Conservation (phyloP, 2,888 invertebrate genomes). For the Ischnura elegans region DNA sequence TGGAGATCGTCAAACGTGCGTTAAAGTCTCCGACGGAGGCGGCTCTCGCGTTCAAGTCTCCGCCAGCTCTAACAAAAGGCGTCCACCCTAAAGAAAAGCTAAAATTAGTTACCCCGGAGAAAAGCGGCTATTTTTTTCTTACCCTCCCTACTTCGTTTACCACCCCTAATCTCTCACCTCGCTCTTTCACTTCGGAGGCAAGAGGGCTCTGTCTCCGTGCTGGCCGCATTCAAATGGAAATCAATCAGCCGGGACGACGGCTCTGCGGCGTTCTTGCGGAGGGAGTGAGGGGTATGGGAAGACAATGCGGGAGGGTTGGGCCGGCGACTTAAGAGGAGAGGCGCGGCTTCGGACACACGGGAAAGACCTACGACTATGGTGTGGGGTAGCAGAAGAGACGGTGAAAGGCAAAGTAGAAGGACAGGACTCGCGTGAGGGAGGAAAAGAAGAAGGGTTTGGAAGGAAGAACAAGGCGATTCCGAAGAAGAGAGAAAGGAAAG, state of each 20-base stretch:
- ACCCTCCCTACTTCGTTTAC: background rate
- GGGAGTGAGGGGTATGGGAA: background rate
- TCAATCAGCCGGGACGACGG: constrained; percentile 2
- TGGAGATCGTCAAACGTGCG: constrained; percentile 31
- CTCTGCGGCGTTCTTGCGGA: background rate
- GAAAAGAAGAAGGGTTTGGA: background rate
- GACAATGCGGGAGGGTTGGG: background rate
- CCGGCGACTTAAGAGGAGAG: background rate
- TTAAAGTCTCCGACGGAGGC: background rate
- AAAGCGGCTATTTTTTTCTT: background rate
- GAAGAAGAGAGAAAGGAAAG: background rate
- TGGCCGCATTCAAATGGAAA: constrained; percentile 12
- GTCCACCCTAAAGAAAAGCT: constrained; percentile 4
- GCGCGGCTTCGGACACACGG: background rate
- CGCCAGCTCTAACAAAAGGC: background rate
- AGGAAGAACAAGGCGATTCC: background rate
- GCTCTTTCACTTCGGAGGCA: background rate
- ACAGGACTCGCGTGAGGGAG: too few species aligned
- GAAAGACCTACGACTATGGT: background rate
- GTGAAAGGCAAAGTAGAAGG: too few species aligned
- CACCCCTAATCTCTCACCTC: constrained; percentile 13
- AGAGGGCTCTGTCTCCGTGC: background rate
- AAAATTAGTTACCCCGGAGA: constrained; percentile 26
- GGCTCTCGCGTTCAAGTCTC: background rate
- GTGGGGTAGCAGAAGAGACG: background rate